Conservation (phyloP, 2,797 vertebrate species). For the Serranus cabrilla region DNA sequence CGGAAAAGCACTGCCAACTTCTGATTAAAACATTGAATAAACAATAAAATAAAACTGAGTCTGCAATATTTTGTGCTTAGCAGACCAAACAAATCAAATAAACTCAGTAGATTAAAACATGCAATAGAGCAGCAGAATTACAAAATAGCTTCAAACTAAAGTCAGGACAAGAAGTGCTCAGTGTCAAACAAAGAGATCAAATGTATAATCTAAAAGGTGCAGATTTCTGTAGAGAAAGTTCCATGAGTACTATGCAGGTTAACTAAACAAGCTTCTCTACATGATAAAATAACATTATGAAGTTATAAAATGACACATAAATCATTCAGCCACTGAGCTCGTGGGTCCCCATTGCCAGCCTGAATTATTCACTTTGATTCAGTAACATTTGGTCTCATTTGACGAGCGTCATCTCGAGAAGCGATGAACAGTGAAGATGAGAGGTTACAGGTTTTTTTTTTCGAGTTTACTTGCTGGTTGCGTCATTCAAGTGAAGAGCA, state of each 20-base stretch:
- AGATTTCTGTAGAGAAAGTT: constrained; percentile 25
- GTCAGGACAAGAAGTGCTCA: constrained; percentile 5
- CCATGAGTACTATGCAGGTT: constrained; percentile 40
- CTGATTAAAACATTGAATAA: constrained; percentile 24
- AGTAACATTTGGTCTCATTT: constrained; percentile 78
- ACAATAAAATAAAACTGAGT: constrained; percentile 20
- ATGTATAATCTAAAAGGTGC: constrained; percentile 1
- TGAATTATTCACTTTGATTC: constrained; percentile 87
- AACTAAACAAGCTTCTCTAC: constrained; percentile 54
- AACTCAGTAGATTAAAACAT: constrained; percentile 23
- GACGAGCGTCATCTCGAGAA: constrained; percentile 40
- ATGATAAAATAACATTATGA: constrained; percentile 71
- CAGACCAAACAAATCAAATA: constrained; percentile 37
- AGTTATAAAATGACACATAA: constrained; percentile 82
- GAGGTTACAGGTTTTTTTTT: neutral
- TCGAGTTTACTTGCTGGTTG: constrained; percentile 33
- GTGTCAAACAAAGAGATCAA: constrained; percentile 6
- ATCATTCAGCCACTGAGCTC: constrained; percentile 80
- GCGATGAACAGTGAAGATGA: constrained; percentile 39
- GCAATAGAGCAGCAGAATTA: neutral
- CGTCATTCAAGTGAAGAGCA: constrained; percentile 40
- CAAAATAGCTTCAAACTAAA: constrained; percentile 18
- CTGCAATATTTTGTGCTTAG: constrained; percentile 1
- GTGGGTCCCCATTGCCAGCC: constrained; percentile 60
- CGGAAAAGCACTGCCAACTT: neutral